Conservation (phyloP, 23 tunicate genomes). For the Styela clava region DNA sequence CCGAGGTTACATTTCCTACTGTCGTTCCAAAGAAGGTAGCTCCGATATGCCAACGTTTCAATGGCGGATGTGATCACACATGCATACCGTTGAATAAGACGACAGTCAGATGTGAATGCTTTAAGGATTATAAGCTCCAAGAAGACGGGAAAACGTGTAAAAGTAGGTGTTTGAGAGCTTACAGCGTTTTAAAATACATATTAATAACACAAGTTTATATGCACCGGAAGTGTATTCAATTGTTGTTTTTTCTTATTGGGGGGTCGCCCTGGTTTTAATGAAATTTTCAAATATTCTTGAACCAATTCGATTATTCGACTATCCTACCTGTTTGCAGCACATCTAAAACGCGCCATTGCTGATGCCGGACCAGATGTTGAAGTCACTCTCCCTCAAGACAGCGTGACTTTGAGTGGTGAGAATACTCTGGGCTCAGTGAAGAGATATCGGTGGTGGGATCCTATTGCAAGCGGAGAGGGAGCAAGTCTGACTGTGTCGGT, state of each 20-base stretch:
- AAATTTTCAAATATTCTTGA: neutral
- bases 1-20: slow-evolving; percentile 2
- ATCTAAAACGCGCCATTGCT: slow-evolving; percentile 18
- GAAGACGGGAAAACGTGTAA: slow-evolving; percentile 20
- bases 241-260: too few species aligned
- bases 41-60: slow-evolving; percentile 7
- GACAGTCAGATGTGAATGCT: slow-evolving; percentile 9
- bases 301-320: neutral
- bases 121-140: neutral
- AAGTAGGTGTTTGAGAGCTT: slow-evolving; percentile 7
- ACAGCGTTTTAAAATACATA: too few species aligned
- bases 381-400: slow-evolving; percentile 9
- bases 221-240: too few species aligned
- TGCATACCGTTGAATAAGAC: slow-evolving; percentile 23
- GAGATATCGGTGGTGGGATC: slow-evolving; percentile 27
- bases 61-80: slow-evolving; percentile 30
- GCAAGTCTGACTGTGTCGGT: slow-evolving; percentile 19
- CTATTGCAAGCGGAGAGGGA: neutral
- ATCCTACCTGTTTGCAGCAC: neutral
- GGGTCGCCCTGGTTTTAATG: too few species aligned
- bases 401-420: neutral
- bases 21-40: neutral
- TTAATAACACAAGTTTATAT: too few species aligned
- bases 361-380: slow-evolving; percentile 27
- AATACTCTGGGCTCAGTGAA: slow-evolving; percentile 7